Evolutionary conservation across 2,888 invertebrate species (phyloP), one percentile per base, ranked within the genome.

Genomic region (Helicoverpa assulta): DNA sequence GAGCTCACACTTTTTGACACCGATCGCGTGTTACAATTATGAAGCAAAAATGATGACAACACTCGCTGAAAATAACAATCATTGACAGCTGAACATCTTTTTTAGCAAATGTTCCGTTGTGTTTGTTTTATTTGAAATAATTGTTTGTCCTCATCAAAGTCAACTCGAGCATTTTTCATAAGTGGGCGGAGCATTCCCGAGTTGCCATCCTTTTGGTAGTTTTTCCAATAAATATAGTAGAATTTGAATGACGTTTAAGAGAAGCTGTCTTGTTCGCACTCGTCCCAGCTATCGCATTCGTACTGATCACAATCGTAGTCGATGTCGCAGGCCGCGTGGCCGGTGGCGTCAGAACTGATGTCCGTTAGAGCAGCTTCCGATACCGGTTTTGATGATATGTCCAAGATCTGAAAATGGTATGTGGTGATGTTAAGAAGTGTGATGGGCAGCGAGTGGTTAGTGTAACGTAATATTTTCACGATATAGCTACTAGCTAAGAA

Each of bases 261-360:
- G 90, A 96, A 95, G 91, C 96, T 95, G 84, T 96, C 96, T 88
- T 96, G 96, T 86, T 96, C 96, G 86, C 96, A 96, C 89, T 96
- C 96, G 86, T 96, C 96, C 96, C 96, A 96, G 89, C 95, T 95
- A 86, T 96, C 96, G 85, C 94, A 95, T 68, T 95, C 95, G 88
- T 95, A 95, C 67, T 93, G 95, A 70, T 96, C 96, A 84, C 92
- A 92, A 79, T 96, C 96, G 86, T 94, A 95, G 89, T 96, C 96
- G 84, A 96, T 96, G 86, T 96, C 96, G 85, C 95, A 95, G 3
- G 96, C 96, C 18, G 96, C 96, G 89, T 96, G 95, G 0, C 96
- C 96, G 1, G 96, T 96, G 78, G 96, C 96, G 87, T 96, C 96
- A 2, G 96, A 96, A 57, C 96, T 96, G 64, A 96, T 94, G 87